Conservation (phyloP, 2,888 invertebrate species). For the Drosophila colorata region DNA sequence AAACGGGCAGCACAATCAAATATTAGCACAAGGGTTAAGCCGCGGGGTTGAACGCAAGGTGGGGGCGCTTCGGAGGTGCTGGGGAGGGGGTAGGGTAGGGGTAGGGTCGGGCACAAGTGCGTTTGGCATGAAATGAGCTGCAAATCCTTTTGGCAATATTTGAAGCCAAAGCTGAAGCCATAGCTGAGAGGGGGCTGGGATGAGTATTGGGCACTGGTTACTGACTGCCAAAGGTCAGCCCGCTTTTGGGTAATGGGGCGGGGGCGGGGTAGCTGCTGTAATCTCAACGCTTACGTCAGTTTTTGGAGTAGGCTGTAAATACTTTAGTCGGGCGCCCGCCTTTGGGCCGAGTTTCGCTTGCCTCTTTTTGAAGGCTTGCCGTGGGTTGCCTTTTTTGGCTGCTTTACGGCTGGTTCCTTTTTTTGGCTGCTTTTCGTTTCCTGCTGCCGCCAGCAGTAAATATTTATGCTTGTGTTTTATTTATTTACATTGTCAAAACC, state of each 20-base stretch:
- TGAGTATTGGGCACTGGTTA: background rate
- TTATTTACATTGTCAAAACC: slow-evolving; percentile 82
- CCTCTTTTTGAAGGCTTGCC: background rate
- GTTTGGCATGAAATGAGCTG: slow-evolving; percentile 76
- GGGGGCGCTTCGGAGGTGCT: background rate
- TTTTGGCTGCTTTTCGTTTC: slow-evolving; percentile 35
- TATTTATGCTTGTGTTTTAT: slow-evolving; percentile 81
- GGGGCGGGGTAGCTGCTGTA: slow-evolving; percentile 46
- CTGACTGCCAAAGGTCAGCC: slow-evolving; percentile 47
- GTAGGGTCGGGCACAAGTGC: slow-evolving; percentile 52
- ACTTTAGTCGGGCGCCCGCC: slow-evolving; percentile 47
- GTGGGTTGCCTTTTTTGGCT: slow-evolving; percentile 4
- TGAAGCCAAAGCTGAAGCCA: slow-evolving; percentile 15
- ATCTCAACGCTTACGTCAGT: slow-evolving; percentile 72
- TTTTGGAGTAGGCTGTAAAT: slow-evolving; percentile 38
- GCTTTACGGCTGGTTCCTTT: slow-evolving; percentile 37
- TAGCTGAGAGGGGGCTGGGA: background rate
- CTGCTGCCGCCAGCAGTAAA: slow-evolving; percentile 74
- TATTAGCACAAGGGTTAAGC: slow-evolving; percentile 68
- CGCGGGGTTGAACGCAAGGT: slow-evolving; percentile 2
- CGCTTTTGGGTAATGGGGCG: background rate
- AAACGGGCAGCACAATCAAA: slow-evolving; percentile 70
- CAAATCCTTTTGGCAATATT: slow-evolving; percentile 75
- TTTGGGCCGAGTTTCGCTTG: slow-evolving; percentile 4
- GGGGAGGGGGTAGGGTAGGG: no score